phyloP scores from a whole-genome alignment of 2,797 vertebrate genomes.

The Malacoraja senta region DNA sequence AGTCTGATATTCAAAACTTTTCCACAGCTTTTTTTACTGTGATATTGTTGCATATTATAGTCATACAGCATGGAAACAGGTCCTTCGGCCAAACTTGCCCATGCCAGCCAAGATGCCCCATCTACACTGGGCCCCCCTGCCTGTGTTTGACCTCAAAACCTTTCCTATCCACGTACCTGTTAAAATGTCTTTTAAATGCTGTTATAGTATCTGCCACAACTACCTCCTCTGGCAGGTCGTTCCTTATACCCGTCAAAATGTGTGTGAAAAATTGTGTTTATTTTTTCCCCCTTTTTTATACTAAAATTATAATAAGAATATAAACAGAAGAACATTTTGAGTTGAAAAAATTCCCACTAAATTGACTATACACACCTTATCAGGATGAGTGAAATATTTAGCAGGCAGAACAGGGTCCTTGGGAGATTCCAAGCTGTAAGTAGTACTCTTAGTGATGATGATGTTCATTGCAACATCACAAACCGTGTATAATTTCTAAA shows the following conservation, averaged over 20 bases:
- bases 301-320: not conserved
- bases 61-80: too few relatives aligned
- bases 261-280: not conserved
- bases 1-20: not conserved
- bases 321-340: not conserved
- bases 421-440: slow-evolving; percentile 95
- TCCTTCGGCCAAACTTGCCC: too few relatives aligned
- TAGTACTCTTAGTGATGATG: slow-evolving; percentile 96
- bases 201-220: too few relatives aligned
- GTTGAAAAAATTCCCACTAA: not conserved
- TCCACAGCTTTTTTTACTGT: not conserved
- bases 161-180: too few relatives aligned
- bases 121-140: too few relatives aligned
- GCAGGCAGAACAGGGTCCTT: slow-evolving; percentile 94
- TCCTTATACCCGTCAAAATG: too few relatives aligned
- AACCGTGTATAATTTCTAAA: slow-evolving; percentile 92
- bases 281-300: not conserved
- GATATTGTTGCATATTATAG: not conserved
- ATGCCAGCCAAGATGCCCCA: too few relatives aligned
- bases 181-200: too few relatives aligned
- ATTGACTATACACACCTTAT: slow-evolving; percentile 70
- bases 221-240: too few relatives aligned
- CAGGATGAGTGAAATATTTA: slow-evolving; percentile 90
- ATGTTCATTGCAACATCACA: slow-evolving; percentile 98
- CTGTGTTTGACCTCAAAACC: too few relatives aligned